These are phyloP conservation scores for Spisula subtruncata DNA, from an alignment of 2,888 invertebrate species.

Conservation along the genomic window DNA sequence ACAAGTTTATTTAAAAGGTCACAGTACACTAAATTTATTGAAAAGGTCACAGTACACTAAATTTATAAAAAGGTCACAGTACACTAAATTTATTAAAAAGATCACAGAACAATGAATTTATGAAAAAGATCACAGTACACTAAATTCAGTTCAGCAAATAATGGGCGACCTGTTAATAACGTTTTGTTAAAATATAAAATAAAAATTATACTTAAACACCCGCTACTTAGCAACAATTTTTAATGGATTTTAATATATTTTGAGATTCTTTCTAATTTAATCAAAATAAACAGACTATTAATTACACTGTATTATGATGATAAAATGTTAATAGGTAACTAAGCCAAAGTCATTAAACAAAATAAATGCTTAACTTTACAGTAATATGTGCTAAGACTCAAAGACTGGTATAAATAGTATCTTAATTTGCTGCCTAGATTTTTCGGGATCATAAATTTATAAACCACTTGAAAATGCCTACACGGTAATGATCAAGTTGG, in stretches of 20 bases:
- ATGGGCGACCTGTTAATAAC: not conserved
- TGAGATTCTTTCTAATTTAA: not conserved
- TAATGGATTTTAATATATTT: not conserved
- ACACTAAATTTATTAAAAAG: too few species aligned
- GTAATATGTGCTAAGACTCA: not conserved
- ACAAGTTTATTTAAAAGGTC: too few species aligned
- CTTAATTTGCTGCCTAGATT: not conserved
- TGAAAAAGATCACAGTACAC: too few species aligned
- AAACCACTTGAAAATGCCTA: conserved; percentile 28
- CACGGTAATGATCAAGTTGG: conserved; percentile 1
- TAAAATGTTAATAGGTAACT: not conserved
- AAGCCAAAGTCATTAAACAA: not conserved
- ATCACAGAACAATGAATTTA: too few species aligned
- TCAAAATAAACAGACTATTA: not conserved
- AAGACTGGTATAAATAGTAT: not conserved
- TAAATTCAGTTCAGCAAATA: not conserved
- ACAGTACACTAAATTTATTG: too few species aligned
- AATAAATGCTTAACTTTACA: not conserved
- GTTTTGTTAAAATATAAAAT: not conserved
- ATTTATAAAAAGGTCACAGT: too few species aligned
- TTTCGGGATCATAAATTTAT: conserved; percentile 21
- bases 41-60: too few species aligned
- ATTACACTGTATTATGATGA: not conserved
- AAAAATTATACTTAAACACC: not conserved
- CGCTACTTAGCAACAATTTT: not conserved